Evolutionary conservation across 1,140 invertebrate species (phyloP), one percentile per base, ranked within the genome.

Genomic region (Zaprionus nigranus): DNA sequence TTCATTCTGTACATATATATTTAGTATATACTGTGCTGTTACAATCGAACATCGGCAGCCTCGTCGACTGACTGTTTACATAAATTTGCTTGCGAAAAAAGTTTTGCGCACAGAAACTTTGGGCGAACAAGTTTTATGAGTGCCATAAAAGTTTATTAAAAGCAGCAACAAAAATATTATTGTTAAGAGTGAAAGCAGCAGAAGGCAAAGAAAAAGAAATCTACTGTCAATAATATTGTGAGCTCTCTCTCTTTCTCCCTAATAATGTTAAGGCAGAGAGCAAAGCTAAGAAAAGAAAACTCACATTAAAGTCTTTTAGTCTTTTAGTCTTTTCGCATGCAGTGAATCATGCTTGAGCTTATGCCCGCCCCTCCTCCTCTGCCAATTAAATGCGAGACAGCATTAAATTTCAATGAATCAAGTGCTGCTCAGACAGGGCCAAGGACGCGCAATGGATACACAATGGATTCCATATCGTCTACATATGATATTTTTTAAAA

Each of bases 141-240:
- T 73, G 81, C 78, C 69, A 70, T 71, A 70, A 83, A 87, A 87
- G 77, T 87, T 87, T 88, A 87, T 83, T 87, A 87, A 72, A 65
- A 82, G 49, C 64, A 64, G 62, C 73, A 69, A 83, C 60, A 72
- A 81, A 88, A 88, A 83, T 88, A 88, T 87, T 88, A 88, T 87
- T 83, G 69, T 68, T 83, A 65, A 78, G 79, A 83, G 68, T 71
- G 51, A 67, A 76, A 76, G 62, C 59, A 62, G 58, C 49, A 57
- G 20, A 56, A 60, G 38, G 20, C 24, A 56, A 68, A 15, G 26
- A 57, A 61, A 78, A 78, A 57, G 24, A 62, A 46, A 62, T 53
- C 62, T 69, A 60, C 38, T 62, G 59, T 62, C 61, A 72, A 61
- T 77, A 67, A 73, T 60, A 62, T 64, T 30, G 40, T 34, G 53